Percentiles rank a stretch among this genome's conserved stretches.
phyloP scores from a whole-genome alignment of 2,888 invertebrate species.

The Plemyria rubiginata region DNA sequence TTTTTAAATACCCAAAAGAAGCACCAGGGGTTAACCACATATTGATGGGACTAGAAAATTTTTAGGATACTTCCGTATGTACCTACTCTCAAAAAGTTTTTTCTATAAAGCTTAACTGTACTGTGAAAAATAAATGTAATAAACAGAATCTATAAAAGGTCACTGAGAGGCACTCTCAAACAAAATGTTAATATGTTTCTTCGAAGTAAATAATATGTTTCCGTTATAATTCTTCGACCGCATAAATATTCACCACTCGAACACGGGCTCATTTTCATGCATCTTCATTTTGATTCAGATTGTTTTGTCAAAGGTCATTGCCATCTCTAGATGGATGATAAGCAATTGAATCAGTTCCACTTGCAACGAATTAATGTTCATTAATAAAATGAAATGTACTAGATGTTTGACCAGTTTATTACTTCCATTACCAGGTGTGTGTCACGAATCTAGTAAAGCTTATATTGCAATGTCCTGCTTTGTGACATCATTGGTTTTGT shows the following conservation, averaged over 20 bases:
- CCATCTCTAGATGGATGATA: conserved; percentile 74
- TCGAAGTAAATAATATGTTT: conserved; percentile 23
- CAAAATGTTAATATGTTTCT: conserved; percentile 22
- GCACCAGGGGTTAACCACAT: too few species aligned
- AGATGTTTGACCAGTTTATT: conserved; percentile 58
- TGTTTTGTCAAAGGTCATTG: conserved; percentile 79
- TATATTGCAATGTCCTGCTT: conserved; percentile 60
- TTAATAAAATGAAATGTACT: conserved; percentile 67
- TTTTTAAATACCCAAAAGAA: too few species aligned
- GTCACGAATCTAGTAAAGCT: conserved; percentile 52
- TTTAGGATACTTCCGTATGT: neutral
- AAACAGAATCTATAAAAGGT: conserved; percentile 20
- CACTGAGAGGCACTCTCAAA: conserved; percentile 16
- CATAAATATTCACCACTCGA: conserved; percentile 43
- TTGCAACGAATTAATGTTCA: conserved; percentile 81
- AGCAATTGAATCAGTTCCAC: conserved; percentile 83
- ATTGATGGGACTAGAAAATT: too few species aligned
- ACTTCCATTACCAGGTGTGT: conserved; percentile 49
- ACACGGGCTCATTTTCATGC: conserved; percentile 48
- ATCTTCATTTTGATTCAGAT: conserved; percentile 54
- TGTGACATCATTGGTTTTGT: conserved; percentile 64
- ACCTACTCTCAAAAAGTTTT: neutral
- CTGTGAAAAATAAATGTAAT: neutral
- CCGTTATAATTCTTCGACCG: conserved; percentile 45
- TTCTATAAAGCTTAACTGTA: neutral